These are phyloP conservation scores for Phycodurus eques DNA, from an alignment of 2,113 vertebrate genomes.

Conservation along the genomic window DNA sequence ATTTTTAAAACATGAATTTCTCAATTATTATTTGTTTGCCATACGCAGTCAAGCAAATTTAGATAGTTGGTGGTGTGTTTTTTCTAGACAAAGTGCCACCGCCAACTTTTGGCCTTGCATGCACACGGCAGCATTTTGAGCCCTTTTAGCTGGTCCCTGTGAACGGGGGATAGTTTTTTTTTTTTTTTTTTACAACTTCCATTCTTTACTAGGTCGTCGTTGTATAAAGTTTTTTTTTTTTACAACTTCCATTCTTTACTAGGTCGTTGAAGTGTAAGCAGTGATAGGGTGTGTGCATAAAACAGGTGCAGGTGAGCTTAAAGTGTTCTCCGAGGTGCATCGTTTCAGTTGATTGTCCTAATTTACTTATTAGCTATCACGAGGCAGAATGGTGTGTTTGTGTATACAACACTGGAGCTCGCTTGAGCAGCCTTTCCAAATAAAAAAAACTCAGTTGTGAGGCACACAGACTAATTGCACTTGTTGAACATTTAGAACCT, in stretches of 20 bases:
- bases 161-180: no score
- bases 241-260: background rate
- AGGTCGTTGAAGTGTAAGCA: background rate
- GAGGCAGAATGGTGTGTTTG: conserved; percentile 21
- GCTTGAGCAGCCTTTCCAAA: conserved; percentile 24
- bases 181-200: background rate
- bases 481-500: conserved; percentile 27
- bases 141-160: background rate
- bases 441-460: conserved; percentile 25
- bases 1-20: no score
- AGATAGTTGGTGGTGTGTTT: no score
- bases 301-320: conserved; percentile 17
- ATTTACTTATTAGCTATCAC: conserved; percentile 15
- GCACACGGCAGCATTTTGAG: background rate
- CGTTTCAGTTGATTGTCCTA: conserved; percentile 20
- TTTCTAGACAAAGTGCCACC: background rate
- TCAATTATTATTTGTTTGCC: no score
- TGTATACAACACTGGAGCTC: conserved; percentile 10
- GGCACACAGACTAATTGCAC: conserved; percentile 1
- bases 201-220: background rate
- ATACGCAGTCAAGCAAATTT: background rate
- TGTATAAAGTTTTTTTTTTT: background rate
- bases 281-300: conserved; percentile 20
- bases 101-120: background rate
- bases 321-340: conserved; percentile 31